Evolutionary conservation across 2,888 invertebrate genomes (phyloP).

Genomic region (Hedya salicella): DNA sequence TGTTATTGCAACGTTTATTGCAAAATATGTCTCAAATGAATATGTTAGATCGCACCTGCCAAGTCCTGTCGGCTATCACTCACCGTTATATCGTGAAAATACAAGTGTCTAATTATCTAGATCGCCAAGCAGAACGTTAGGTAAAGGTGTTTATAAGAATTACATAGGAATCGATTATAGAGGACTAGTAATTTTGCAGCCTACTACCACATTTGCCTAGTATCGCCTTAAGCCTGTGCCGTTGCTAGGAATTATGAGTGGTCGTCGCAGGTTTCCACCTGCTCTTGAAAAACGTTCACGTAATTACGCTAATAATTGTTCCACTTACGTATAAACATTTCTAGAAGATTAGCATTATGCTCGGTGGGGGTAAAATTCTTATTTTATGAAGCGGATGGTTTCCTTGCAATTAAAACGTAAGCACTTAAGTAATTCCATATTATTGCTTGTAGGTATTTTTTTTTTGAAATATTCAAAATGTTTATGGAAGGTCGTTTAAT

Average conservation of each 20-base stretch:
- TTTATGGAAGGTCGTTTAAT: background rate
- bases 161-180: slow-evolving; percentile 73
- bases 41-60: slow-evolving; percentile 33
- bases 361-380: slow-evolving; percentile 39
- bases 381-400: slow-evolving; percentile 23
- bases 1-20: slow-evolving; percentile 11
- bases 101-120: slow-evolving; percentile 40
- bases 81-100: slow-evolving; percentile 39
- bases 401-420: slow-evolving; percentile 25
- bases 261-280: slow-evolving; percentile 74
- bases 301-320: slow-evolving; percentile 78
- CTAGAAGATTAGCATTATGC: slow-evolving; percentile 50
- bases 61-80: slow-evolving; percentile 17
- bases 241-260: slow-evolving; percentile 80
- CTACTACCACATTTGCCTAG: slow-evolving; percentile 77
- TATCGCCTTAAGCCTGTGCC: slow-evolving; percentile 77
- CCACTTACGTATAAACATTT: slow-evolving; percentile 56
- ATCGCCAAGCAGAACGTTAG: slow-evolving; percentile 61
- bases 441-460: background rate
- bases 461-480: background rate
- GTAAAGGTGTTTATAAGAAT: slow-evolving; percentile 73
- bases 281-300: slow-evolving; percentile 75
- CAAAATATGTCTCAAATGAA: slow-evolving; percentile 6
- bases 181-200: slow-evolving; percentile 75
- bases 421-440: slow-evolving; percentile 5